Conservation (phyloP, 2,797 vertebrate species). For the Cyprinodon diabolis region DNA sequence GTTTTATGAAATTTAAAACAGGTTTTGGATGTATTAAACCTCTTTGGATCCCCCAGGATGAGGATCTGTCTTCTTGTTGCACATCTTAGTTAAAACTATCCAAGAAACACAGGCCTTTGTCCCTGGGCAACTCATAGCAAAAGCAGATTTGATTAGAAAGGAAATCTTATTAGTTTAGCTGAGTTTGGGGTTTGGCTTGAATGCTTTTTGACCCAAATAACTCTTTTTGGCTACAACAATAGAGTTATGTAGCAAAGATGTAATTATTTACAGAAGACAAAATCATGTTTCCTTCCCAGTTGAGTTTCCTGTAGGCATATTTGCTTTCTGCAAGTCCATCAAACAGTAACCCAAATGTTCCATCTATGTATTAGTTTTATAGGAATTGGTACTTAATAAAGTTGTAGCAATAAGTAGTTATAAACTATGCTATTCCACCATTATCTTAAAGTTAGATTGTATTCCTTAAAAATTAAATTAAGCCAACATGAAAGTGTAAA, state of each 20-base stretch:
- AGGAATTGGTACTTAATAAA: neutral
- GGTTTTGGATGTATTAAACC: neutral
- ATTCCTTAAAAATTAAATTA: neutral
- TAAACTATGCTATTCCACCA: neutral
- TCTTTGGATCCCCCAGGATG: neutral
- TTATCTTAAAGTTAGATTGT: neutral
- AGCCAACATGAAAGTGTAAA: conserved; percentile 36
- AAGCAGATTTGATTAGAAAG: conserved; percentile 19
- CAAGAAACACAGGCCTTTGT: neutral
- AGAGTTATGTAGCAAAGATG: conserved; percentile 17
- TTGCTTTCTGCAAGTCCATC: conserved; percentile 27
- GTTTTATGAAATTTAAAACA: neutral
- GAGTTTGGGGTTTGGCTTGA: conserved; percentile 23
- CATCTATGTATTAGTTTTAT: neutral
- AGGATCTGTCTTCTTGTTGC: neutral
- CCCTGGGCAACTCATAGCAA: neutral
- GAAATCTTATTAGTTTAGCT: conserved; percentile 29
- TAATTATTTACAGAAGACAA: conserved; percentile 52
- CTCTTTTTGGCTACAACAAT: conserved; percentile 20
- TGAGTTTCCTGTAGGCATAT: conserved; percentile 19
- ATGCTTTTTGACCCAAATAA: conserved; percentile 39
- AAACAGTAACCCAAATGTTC: conserved; percentile 5
- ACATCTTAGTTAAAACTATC: neutral
- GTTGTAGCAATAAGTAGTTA: neutral
- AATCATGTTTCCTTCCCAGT: conserved; percentile 32